Conservation (phyloP, 1,140 invertebrate species). For the Odontomachus brunneus region DNA sequence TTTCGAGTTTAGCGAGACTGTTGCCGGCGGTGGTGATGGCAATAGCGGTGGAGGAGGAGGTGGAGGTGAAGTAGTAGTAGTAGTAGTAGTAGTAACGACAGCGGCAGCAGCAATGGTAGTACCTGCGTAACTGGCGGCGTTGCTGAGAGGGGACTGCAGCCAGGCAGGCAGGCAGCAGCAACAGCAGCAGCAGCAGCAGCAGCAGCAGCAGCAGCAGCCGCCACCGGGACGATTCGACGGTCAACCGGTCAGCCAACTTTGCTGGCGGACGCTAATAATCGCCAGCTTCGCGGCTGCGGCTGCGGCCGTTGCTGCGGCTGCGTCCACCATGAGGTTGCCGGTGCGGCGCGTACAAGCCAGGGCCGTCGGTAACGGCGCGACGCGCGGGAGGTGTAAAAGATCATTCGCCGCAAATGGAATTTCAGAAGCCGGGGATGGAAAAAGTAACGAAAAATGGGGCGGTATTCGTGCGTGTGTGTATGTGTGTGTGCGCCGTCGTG, state of each 20-base stretch:
- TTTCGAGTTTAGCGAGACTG: conserved; percentile 80
- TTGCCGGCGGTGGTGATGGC: conserved; percentile 59
- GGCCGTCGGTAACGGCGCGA: conserved; percentile 48
- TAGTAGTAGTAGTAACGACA: neutral
- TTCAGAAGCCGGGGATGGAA: neutral
- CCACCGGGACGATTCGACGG: conserved; percentile 71
- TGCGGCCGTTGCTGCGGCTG: conserved; percentile 39
- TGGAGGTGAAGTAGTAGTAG: conserved; percentile 15
- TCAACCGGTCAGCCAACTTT: conserved; percentile 79
- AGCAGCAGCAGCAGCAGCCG: conserved; percentile 57
- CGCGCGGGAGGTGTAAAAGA: conserved; percentile 46
- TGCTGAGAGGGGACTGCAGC: conserved; percentile 47
- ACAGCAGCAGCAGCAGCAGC: conserved; percentile 30
- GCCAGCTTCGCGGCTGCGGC: conserved; percentile 73
- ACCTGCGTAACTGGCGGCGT: conserved; percentile 58
- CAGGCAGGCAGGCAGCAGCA: conserved; percentile 38
- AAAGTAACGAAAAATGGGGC: conserved; percentile 34
- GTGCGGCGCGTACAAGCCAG: conserved; percentile 43
- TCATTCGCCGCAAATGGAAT: conserved; percentile 50
- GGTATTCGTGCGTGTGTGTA: neutral
- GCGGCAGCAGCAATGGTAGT: conserved; percentile 38
- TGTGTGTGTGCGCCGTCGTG: neutral
- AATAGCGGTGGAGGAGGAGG: conserved; percentile 27
- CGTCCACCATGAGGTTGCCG: conserved; percentile 36
- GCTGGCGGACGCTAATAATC: conserved; percentile 77